A percentile compares a stretch with the other conserved stretches of the same genome.
These are phyloP conservation scores for Apis cerana DNA, from an alignment of 1,140 invertebrate species.

Conservation along the genomic window DNA sequence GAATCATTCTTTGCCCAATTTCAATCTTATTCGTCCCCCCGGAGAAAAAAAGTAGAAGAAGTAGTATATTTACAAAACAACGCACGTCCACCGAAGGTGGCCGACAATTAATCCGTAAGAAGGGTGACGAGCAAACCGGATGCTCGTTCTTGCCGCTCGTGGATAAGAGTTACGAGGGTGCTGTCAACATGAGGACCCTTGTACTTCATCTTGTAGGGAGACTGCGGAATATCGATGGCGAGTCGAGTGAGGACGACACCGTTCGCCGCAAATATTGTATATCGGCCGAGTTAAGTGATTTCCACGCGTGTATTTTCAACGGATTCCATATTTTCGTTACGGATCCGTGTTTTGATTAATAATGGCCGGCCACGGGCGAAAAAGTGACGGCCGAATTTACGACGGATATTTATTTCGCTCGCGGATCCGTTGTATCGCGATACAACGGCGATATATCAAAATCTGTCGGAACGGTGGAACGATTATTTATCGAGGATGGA, in stretches of 20 bases:
- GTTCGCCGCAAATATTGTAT: slow-evolving; percentile 34
- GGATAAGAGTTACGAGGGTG: slow-evolving; percentile 57
- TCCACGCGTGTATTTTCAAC: neutral
- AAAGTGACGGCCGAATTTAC: slow-evolving; percentile 41
- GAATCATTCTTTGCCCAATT: neutral
- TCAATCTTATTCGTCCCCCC: neutral
- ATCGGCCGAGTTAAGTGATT: slow-evolving; percentile 31
- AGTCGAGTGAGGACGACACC: too few relatives aligned
- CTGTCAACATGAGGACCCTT: slow-evolving; percentile 52
- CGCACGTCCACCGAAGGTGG: slow-evolving; percentile 8
- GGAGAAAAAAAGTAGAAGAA: too few relatives aligned
- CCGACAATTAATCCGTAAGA: slow-evolving; percentile 54
- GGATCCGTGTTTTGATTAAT: slow-evolving; percentile 47
- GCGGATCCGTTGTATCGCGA: slow-evolving; percentile 5
- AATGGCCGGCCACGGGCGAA: slow-evolving; percentile 37
- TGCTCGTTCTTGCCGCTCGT: slow-evolving; percentile 35
- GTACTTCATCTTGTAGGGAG: slow-evolving; percentile 47
- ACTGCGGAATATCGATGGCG: slow-evolving; percentile 43
- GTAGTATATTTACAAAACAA: neutral
- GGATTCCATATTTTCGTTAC: slow-evolving; percentile 34
- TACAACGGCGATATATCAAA: slow-evolving; percentile 44
- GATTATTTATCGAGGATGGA: slow-evolving; percentile 39
- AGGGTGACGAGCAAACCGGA: slow-evolving; percentile 40
- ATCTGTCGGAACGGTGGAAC: slow-evolving; percentile 34
- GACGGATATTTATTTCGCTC: slow-evolving; percentile 42